Evolutionary conservation across 2,113 vertebrate genomes (phyloP).

Genomic region (Sander vitreus): DNA sequence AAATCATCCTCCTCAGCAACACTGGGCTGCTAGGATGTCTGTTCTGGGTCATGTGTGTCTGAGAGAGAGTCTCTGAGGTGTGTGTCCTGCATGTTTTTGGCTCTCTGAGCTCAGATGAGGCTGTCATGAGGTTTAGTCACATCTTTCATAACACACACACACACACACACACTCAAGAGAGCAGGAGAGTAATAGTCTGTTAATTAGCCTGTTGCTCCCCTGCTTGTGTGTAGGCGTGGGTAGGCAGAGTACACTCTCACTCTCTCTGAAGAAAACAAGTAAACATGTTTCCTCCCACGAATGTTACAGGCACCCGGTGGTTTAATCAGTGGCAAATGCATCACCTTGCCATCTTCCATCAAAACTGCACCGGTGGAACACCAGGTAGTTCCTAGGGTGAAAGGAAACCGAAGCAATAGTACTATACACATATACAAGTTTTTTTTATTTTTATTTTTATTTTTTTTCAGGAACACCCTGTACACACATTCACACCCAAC

Average conservation of each 20-base stretch:
- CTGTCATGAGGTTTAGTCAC: constrained; percentile 64
- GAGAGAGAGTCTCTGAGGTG: background rate
- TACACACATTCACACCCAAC: background rate
- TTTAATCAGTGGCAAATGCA: constrained; percentile 24
- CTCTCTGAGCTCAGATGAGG: constrained; percentile 43
- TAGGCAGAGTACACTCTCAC: constrained; percentile 22
- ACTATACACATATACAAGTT: background rate
- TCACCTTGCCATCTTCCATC: background rate
- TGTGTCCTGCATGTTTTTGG: constrained; percentile 40
- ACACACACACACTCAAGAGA: constrained; percentile 42
- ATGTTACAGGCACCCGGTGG: constrained; percentile 39
- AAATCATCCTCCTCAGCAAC: constrained; percentile 39
- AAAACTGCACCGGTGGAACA: background rate
- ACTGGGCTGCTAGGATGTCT: constrained; percentile 26
- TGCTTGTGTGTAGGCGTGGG: constrained; percentile 56
- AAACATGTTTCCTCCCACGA: constrained; percentile 62
- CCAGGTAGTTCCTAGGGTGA: background rate
- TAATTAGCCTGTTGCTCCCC: constrained; percentile 75
- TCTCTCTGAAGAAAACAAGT: constrained; percentile 58
- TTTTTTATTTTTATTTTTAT: no score
- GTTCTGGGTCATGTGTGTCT: constrained; percentile 35
- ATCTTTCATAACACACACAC: constrained; percentile 55
- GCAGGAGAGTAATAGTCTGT: constrained; percentile 66
- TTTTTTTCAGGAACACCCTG: background rate
- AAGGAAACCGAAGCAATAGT: background rate